phyloP scores from a whole-genome alignment of 2,888 invertebrate genomes.

The Protonemura montana region DNA sequence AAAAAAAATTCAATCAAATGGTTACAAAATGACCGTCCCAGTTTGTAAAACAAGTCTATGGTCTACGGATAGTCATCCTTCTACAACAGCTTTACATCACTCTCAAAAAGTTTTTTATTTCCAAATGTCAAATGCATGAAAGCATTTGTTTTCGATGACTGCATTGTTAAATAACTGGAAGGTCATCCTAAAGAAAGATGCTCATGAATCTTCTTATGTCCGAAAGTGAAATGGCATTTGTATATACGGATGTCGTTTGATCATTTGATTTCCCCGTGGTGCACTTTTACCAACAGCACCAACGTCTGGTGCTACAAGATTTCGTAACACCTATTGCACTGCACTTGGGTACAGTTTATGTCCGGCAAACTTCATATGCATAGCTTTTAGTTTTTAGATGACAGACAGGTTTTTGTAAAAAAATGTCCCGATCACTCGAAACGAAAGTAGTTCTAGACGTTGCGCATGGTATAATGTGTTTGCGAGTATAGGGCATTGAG shows the following conservation, averaged over 20 bases:
- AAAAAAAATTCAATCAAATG: no score
- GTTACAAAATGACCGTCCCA: no score
- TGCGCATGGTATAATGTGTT: background rate
- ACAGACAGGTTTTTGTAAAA: background rate
- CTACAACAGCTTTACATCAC: no score
- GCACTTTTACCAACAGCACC: background rate
- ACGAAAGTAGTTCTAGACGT: background rate
- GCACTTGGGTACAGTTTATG: background rate
- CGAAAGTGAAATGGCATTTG: background rate
- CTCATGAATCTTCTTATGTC: background rate
- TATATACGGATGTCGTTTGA: background rate
- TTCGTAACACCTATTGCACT: background rate
- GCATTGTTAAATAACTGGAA: background rate
- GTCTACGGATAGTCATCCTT: no score
- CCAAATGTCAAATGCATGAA: background rate
- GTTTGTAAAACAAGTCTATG: no score
- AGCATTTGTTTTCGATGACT: background rate
- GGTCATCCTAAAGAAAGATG: background rate
- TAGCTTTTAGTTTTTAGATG: background rate
- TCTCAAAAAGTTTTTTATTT: no score
- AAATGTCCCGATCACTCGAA: background rate
- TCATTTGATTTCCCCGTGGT: background rate
- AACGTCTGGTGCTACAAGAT: background rate
- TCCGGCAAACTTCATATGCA: background rate
- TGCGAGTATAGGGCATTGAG: background rate